Base-by-base conservation (phyloP, 2,797 vertebrate species). In the Oceanodroma leucorhoa region DNA sequence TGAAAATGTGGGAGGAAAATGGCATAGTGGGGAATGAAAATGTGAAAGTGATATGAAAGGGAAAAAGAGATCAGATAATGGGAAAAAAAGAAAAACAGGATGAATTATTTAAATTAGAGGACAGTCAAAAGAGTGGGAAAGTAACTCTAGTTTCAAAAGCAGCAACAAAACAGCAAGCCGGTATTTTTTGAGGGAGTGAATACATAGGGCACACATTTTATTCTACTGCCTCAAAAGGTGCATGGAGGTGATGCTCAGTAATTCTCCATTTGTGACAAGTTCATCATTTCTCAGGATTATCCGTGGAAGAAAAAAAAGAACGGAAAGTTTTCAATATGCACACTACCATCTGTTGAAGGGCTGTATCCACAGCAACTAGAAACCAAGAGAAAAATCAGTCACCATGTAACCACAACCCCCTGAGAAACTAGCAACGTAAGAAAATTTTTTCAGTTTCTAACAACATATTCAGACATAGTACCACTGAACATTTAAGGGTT, bases 281-380 rank as follows among this genome's bases (percentile, higher is more conserved):
- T 43, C 2, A 2, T 51, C 6, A 82, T 64, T 90, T 83, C 48
- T 78, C 84, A 81, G 69, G 21, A 83, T 85, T 62, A 72, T 23
- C 18, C 7, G 0, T 4, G 26, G 40, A 45, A 67, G 6, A 8
- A 60, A 72, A 67, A 53, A 70, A 88, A 86, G 73, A 71, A 77
- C 46, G 72, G 36, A 85, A 80, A 89, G n/a, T 73, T 91, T 89
- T 87, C 79, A 57, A 64, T 36, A 67, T 67, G n/a, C 29, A 50
- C 34, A 8, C 9, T 38, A 83, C 22, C 22, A 61, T 40, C 32
- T 87, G 67, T 93, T 91, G 86, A 67, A 96, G 24, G 30, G 45
- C 40, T 66, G 89, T 87, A 94, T 82, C 95, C 94, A 91, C 32
- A 90, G 86, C 88, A 94, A 89, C 87, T 29, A 82, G 62, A 88